Base-by-base conservation (phyloP, 2,888 invertebrate genomes). In the Diachrysia chrysitis region DNA sequence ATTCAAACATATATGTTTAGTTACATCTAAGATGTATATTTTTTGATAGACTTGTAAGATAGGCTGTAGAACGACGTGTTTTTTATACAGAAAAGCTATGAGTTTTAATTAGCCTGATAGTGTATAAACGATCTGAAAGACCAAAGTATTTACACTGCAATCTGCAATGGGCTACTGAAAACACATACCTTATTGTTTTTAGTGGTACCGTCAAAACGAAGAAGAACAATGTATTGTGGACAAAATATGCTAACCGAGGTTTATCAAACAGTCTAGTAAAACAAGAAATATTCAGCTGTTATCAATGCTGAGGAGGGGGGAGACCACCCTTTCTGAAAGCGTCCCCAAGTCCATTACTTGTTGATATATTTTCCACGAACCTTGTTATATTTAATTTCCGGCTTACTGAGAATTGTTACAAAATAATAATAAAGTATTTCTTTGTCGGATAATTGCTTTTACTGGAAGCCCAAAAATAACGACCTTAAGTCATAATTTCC, bases 391-490 rank as follows among this genome's bases (percentile, higher is more conserved):
- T 2, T 21, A 51, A 21, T 51, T 19, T 51, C 48, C 42, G 42
- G 42, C n/a, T 42, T 42, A 16, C 42, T n/a, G 42, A 42, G n/a
- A 42, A 42, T 42, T 42, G 3, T 0, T 5, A n/a, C 42, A 42
- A 42, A 37, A 42, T 42, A n/a, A 37, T 14, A 37, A 42, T 42
- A 42, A n/a, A 42, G 42, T 6, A n/a, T n/a, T 42, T n/a, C 42
- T 42, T 42, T 42, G 42, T n/a, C 42, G n/a, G 42, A 42, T 42
- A 42, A 42, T 42, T 42, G 42, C 42, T 42, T 42, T 42, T 42
- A 6, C 42, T 42, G n/a, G 42, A 42, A 42, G 42, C 42, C 42
- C 4, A 16, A n/a, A 42, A 42, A 42, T n/a, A 42, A 32, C 32
- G 5, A 37, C 12, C 37, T 37, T 2, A 42, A n/a, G 42, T 42